These are phyloP conservation scores for Epistrophe eligans DNA, from an alignment of 2,888 invertebrate species.

Conservation along the genomic window DNA sequence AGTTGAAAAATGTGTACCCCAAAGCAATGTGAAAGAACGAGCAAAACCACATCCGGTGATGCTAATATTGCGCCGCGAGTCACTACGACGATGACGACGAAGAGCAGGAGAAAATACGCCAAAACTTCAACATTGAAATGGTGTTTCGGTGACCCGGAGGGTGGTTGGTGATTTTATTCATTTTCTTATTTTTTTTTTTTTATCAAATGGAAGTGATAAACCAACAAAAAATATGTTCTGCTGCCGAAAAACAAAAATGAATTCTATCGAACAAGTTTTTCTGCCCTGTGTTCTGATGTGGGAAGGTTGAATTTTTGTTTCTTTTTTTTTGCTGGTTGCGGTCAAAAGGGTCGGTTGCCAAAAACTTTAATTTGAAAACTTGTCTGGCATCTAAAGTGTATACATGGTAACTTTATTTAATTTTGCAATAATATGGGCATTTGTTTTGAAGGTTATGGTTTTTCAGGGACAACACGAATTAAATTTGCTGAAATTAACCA, in stretches of 20 bases:
- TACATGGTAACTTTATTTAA: slow-evolving; percentile 37
- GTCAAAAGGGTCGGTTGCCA: slow-evolving; percentile 30
- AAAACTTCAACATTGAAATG: slow-evolving; percentile 38
- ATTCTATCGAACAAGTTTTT: slow-evolving; percentile 37
- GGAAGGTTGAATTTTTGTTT: neutral
- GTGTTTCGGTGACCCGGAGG: neutral
- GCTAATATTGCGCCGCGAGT: slow-evolving; percentile 29
- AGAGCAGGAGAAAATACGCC: neutral
- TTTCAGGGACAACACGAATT: neutral
- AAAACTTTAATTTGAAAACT: slow-evolving; percentile 59
- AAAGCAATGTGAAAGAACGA: slow-evolving; percentile 20
- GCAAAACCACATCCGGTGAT: slow-evolving; percentile 54
- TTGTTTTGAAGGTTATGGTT: slow-evolving; percentile 29
- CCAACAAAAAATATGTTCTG: slow-evolving; percentile 46
- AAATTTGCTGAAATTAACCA: neutral
- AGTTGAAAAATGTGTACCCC: slow-evolving; percentile 35
- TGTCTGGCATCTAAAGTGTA: slow-evolving; percentile 32
- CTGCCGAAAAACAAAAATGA: slow-evolving; percentile 32
- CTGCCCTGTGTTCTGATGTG: neutral
- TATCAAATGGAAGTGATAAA: slow-evolving; percentile 55
- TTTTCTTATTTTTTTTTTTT: neutral
- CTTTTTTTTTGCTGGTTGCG: slow-evolving; percentile 3
- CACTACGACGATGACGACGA: neutral
- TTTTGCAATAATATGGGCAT: slow-evolving; percentile 15
- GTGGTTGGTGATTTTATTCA: slow-evolving; percentile 47